phyloP scores from a whole-genome alignment of 2,113 vertebrate genomes.

The Sorex fumeus region DNA sequence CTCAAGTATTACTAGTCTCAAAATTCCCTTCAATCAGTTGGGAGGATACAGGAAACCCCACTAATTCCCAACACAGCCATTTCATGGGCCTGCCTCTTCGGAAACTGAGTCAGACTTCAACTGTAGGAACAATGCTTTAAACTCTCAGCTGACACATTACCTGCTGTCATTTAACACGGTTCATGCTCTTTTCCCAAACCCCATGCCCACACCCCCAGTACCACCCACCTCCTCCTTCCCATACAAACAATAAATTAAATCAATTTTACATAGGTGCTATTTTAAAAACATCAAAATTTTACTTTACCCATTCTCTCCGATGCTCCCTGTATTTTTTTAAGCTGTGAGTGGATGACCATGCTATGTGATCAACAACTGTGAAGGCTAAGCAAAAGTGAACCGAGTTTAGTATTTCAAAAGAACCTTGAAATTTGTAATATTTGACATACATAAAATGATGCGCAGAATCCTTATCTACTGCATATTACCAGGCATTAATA shows the following conservation, averaged over 20 bases:
- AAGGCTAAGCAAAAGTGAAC: slow-evolving; percentile 86
- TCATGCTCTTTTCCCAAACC: slow-evolving; percentile 72
- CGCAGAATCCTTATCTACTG: slow-evolving; percentile 77
- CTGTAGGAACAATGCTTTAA: slow-evolving; percentile 51
- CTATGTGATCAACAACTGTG: slow-evolving; percentile 86
- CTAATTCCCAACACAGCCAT: not conserved
- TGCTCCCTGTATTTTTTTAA: slow-evolving; percentile 85
- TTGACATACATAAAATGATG: slow-evolving; percentile 79
- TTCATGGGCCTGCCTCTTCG: slow-evolving; percentile 63
- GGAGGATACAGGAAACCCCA: not conserved
- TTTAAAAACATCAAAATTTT: slow-evolving; percentile 86
- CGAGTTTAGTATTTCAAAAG: slow-evolving; percentile 84
- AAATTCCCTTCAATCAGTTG: slow-evolving; percentile 47
- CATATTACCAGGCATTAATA: slow-evolving; percentile 80
- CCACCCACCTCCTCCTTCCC: slow-evolving; percentile 75
- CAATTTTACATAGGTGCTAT: slow-evolving; percentile 80
- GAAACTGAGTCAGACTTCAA: slow-evolving; percentile 45
- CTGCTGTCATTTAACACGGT: slow-evolving; percentile 59
- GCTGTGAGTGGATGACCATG: slow-evolving; percentile 86
- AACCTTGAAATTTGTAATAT: slow-evolving; percentile 81
- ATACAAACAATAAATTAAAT: slow-evolving; percentile 80
- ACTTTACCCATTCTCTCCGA: slow-evolving; percentile 86
- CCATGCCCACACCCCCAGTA: slow-evolving; percentile 51
- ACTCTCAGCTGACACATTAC: slow-evolving; percentile 47
- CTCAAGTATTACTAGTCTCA: slow-evolving; percentile 31